Base-by-base conservation (phyloP, 2,113 vertebrate species). In the Rissa tridactyla region DNA sequence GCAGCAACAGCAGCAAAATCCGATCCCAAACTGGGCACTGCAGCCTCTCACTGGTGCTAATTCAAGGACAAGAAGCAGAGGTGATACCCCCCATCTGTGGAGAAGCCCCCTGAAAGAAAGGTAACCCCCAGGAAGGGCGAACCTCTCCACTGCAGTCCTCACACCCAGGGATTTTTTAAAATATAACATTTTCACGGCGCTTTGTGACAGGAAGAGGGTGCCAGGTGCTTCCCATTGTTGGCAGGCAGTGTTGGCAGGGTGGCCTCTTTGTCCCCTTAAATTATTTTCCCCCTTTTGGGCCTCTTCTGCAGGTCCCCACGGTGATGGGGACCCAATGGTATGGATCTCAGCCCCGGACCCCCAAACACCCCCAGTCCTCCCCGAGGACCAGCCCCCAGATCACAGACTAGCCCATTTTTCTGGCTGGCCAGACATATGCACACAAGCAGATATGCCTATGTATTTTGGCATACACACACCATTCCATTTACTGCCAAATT, bases 11-110 rank as follows among this genome's bases (percentile, higher is more conserved):
- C 68, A 75, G 75, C 26, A 49, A 83, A 89, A 49, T 5, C 6
- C 4, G 0, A 1, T 42, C n/a, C 36, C 42, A 32, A 8, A 16
- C 2, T 0, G 1, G 5, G 51, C 87, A 20, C 62, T 0, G 2
- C 54, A 62, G 49, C n/a, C 15, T 42, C 58, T 58, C 58, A 30
- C n/a, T 9, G 36, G 25, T 25, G 57, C 29, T 15, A 3, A 13
- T 15, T 34, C 23, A 32, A 57, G 42, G 75, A 30, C 8, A 20
- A 55, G 15, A 17, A 26, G 27, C 30, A 42, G 88, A 66, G 29
- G 61, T 15, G 44, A 47, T 0, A 27, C n/a, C 3, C 1, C 21
- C 9, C 5, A 0, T 1, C 34, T 9, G 29, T 4, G 60, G 14
- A 62, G 66, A 47, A 26, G n/a, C 9, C 29, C 49, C 20, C 36